A percentile compares a stretch with the other conserved stretches of the same genome.
Evolutionary conservation across 2,113 vertebrate species (phyloP).

Genomic region (Carlito syrichta): DNA sequence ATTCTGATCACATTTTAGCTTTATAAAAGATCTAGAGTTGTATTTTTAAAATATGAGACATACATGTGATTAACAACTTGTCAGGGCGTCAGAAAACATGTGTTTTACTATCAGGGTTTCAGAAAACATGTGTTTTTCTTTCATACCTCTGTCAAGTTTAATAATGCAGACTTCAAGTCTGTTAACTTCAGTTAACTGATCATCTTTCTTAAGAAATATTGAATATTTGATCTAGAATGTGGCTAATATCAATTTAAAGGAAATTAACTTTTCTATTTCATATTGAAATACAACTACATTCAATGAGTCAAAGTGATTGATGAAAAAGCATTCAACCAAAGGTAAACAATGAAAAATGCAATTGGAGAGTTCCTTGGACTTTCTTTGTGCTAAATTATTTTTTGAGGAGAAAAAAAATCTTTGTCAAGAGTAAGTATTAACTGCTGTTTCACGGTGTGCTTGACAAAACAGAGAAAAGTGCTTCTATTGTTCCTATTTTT

Average conservation of each 20-base stretch:
- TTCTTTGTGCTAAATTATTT: neutral
- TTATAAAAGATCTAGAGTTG: neutral
- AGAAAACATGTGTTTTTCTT: neutral
- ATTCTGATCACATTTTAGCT: neutral
- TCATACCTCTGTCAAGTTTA: neutral
- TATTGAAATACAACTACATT: neutral
- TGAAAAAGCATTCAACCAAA: neutral
- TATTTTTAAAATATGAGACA: neutral
- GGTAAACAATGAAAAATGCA: neutral
- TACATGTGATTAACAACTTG: neutral
- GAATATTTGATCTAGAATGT: neutral
- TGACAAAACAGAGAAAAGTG: neutral
- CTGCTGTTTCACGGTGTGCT: neutral
- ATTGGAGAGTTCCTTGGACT: neutral
- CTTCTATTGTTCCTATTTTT: neutral
- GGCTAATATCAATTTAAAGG: neutral
- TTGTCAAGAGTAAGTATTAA: neutral
- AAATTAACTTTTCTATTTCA: slow-evolving; percentile 4
- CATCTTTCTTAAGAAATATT: neutral
- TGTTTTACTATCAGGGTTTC: neutral
- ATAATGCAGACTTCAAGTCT: neutral
- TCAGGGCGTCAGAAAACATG: neutral
- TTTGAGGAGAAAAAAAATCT: neutral
- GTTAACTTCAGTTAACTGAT: neutral
- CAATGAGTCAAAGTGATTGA: neutral